Conservation (phyloP, 2,888 invertebrate species). For the Cecidostiba fungosa region DNA sequence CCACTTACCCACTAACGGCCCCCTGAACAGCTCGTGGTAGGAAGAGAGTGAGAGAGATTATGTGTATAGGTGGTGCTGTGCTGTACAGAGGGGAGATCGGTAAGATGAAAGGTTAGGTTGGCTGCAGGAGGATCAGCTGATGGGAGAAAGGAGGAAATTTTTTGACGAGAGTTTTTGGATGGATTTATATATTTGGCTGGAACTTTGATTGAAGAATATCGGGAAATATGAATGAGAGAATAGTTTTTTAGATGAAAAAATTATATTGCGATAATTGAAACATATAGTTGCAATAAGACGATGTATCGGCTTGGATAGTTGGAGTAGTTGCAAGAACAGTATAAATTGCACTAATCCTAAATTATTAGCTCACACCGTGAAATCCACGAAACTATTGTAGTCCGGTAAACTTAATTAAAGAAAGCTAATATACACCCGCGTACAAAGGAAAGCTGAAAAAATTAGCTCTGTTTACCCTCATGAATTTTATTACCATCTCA, state of each 20-base stretch:
- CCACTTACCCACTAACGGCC: conserved; percentile 79
- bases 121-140: conserved; percentile 5
- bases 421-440: not conserved
- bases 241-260: no score
- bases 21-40: conserved; percentile 53
- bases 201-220: not conserved
- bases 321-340: no score
- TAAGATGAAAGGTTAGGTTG: not conserved
- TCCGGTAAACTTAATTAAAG: no score
- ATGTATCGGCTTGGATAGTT: no score
- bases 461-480: not conserved
- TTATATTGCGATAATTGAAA: no score
- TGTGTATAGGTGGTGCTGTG: not conserved
- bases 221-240: no score
- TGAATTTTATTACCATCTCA: not conserved
- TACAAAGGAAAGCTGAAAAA: not conserved
- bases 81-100: not conserved
- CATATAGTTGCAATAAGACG: no score
- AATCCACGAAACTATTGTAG: not conserved
- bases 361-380: not conserved
- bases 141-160: not conserved
- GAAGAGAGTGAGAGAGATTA: not conserved
- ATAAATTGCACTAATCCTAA: no score
- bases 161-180: not conserved
- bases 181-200: not conserved